phyloP scores from a whole-genome alignment of 2,797 vertebrate species.

The Eulemur albifrons region DNA sequence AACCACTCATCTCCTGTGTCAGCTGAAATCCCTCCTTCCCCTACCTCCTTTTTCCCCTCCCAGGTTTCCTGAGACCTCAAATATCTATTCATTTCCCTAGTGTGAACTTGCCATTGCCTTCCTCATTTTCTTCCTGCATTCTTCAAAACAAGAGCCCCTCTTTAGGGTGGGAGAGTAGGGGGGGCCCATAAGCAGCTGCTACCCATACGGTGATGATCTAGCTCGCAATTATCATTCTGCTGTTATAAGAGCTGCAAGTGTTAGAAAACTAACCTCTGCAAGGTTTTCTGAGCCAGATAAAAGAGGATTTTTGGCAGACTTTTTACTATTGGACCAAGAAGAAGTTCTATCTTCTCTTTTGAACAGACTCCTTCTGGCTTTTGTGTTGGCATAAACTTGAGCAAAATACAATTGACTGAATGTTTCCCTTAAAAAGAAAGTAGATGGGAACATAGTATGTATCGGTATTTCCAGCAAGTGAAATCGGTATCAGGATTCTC shows the following conservation, averaged over 20 bases:
- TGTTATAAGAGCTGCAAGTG: neutral
- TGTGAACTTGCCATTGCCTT: neutral
- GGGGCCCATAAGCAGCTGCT: neutral
- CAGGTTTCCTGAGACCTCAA: neutral
- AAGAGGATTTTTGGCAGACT: neutral
- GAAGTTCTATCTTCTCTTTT: neutral
- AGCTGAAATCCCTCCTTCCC: neutral
- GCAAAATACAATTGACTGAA: constrained; percentile 4
- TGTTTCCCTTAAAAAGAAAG: constrained; percentile 17
- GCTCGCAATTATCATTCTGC: neutral
- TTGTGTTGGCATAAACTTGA: neutral
- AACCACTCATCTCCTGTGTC: neutral
- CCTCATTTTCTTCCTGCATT: neutral
- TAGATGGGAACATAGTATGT: neutral
- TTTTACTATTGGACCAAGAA: neutral
- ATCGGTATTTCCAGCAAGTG: neutral
- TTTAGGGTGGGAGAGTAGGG: neutral
- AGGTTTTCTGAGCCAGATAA: constrained; percentile 2
- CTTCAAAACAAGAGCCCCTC: neutral
- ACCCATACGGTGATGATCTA: neutral
- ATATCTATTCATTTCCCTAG: neutral
- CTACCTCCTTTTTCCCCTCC: neutral
- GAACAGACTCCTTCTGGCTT: neutral
- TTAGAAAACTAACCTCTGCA: neutral
- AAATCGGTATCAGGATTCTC: neutral